Conservation (phyloP, 1,140 invertebrate genomes). For the Drosophila carrolli region DNA sequence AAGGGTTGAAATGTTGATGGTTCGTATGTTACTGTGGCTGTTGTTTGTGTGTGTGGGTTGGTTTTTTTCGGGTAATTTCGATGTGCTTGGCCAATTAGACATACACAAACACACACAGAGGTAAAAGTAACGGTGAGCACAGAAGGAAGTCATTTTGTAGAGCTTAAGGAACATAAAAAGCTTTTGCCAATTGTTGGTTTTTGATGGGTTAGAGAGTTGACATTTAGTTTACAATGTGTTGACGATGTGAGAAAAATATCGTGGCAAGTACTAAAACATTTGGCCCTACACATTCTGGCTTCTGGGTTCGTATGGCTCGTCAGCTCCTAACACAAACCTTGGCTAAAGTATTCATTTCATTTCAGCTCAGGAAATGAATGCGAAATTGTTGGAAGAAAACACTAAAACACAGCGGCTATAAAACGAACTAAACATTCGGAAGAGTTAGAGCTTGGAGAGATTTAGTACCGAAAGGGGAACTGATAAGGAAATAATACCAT, state of each 20-base stretch:
- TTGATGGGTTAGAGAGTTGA: slow-evolving; percentile 29
- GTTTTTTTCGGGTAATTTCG: slow-evolving; percentile 38
- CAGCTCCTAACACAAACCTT: slow-evolving; percentile 35
- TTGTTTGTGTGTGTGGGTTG: slow-evolving; percentile 18
- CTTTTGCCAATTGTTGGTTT: slow-evolving; percentile 55
- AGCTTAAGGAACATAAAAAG: slow-evolving; percentile 57
- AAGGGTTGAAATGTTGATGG: slow-evolving; percentile 33
- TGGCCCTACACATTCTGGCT: slow-evolving; percentile 19
- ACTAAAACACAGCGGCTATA: slow-evolving; percentile 47
- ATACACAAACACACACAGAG: slow-evolving; percentile 65
- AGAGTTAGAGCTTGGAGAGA: slow-evolving; percentile 33
- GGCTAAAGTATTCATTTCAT: slow-evolving; percentile 24
- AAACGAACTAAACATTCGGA: slow-evolving; percentile 45
- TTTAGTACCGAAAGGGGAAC: slow-evolving; percentile 32
- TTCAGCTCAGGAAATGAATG: slow-evolving; percentile 30
- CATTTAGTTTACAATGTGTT: slow-evolving; percentile 52
- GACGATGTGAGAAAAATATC: slow-evolving; percentile 20
- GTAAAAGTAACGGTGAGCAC: slow-evolving; percentile 44
- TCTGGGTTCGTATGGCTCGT: slow-evolving; percentile 32
- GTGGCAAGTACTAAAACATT: slow-evolving; percentile 5
- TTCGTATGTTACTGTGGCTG: slow-evolving; percentile 25
- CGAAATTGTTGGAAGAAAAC: slow-evolving; percentile 34
- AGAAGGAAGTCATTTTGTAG: slow-evolving; percentile 46
- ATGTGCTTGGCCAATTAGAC: slow-evolving; percentile 68
- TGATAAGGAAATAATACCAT: slow-evolving; percentile 12